Conservation (phyloP, 2,888 invertebrate genomes). For the Eilema griseolum region DNA sequence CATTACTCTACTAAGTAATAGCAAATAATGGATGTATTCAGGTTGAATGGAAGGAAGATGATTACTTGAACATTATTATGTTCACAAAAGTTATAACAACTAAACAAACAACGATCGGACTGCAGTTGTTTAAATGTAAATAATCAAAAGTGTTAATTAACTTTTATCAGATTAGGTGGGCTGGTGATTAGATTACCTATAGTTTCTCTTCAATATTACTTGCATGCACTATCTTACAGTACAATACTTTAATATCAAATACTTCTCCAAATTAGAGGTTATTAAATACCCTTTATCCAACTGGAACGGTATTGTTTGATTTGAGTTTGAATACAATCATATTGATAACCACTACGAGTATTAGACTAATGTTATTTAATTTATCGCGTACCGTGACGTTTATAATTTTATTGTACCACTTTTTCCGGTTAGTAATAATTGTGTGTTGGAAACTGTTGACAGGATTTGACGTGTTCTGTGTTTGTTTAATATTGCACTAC, state of each 20-base stretch:
- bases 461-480: conserved; percentile 17
- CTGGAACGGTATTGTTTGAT: not conserved
- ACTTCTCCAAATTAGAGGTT: not conserved
- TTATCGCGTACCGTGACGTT: conserved; percentile 7
- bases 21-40: not conserved
- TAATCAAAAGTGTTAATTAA: not conserved
- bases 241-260: not conserved
- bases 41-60: not conserved
- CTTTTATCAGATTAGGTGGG: no score
- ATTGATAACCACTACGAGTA: not conserved
- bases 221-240: not conserved
- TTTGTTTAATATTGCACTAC: not conserved
- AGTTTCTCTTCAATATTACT: not conserved
- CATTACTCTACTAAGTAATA: not conserved
- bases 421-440: conserved; percentile 24
- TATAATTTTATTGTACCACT: conserved; percentile 3
- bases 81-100: not conserved
- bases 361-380: not conserved
- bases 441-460: not conserved
- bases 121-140: not conserved
- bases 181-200: no score
- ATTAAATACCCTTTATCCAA: no score
- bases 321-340: not conserved
- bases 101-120: not conserved
- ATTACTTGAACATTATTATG: not conserved